Evolutionary conservation across 1,140 invertebrate species (phyloP).

Genomic region (Hestina assimilis): DNA sequence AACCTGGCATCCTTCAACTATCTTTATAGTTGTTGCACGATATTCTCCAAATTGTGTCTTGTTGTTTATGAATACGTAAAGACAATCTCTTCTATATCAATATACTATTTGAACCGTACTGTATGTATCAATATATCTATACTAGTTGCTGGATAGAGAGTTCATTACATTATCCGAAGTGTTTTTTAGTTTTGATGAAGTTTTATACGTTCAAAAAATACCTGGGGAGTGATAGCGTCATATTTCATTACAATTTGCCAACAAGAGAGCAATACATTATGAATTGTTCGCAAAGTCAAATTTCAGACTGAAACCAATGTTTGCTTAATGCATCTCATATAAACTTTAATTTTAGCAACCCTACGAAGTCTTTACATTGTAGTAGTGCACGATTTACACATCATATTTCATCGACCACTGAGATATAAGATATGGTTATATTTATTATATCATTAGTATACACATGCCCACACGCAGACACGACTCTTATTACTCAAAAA

Average conservation of each 20-base stretch:
- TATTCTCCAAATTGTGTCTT: too few relatives aligned
- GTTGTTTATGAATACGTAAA: too few relatives aligned
- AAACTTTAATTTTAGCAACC: constrained; percentile 18
- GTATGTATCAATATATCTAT: too few relatives aligned
- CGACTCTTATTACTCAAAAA: neutral
- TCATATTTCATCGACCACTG: constrained; percentile 53
- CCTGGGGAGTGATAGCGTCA: constrained; percentile 5
- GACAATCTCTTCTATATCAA: too few relatives aligned
- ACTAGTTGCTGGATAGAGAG: too few relatives aligned
- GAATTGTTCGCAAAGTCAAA: constrained; percentile 5
- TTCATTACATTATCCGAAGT: neutral
- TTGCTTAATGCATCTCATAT: constrained; percentile 5
- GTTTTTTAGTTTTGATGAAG: neutral
- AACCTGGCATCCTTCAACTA: too few relatives aligned
- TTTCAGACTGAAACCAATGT: constrained; percentile 3
- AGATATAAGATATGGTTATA: constrained; percentile 26
- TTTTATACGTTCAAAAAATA: neutral
- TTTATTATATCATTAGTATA: constrained; percentile 36
- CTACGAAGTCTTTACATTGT: constrained; percentile 31
- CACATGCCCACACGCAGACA: neutral
- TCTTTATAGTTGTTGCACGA: too few relatives aligned
- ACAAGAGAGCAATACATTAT: constrained; percentile 1
- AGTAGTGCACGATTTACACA: constrained; percentile 40
- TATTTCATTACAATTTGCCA: neutral
- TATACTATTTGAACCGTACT: too few relatives aligned